Evolutionary conservation across 2,113 vertebrate genomes (phyloP).

Genomic region (Mustelus asterias): DNA sequence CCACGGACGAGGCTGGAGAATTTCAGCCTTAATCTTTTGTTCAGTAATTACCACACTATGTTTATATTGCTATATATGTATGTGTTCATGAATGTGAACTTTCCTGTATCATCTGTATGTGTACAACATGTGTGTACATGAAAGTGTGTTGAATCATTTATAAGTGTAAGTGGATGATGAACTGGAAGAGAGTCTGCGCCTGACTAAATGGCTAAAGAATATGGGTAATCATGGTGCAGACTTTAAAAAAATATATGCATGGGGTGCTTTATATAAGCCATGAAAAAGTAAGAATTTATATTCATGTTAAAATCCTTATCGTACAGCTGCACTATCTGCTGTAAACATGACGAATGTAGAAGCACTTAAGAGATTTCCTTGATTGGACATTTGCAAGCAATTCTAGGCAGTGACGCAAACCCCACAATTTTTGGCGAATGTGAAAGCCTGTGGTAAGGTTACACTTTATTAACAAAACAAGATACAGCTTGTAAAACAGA

Average conservation of each 20-base stretch:
- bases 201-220: not conserved
- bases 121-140: not conserved
- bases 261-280: not conserved
- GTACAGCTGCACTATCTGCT: not conserved
- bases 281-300: not conserved
- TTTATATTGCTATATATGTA: not conserved
- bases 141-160: not conserved
- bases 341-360: not conserved
- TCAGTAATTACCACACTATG: not conserved
- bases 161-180: not conserved
- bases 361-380: not conserved
- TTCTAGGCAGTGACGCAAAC: not conserved
- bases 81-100: not conserved
- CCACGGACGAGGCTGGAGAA: no score
- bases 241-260: not conserved
- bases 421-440: constrained; percentile 29
- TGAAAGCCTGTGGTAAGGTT: constrained; percentile 23
- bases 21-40: not conserved
- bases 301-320: not conserved
- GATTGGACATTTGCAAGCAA: constrained; percentile 33
- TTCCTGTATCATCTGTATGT: not conserved
- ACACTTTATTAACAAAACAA: constrained; percentile 29
- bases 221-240: not conserved
- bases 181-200: not conserved
- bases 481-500: constrained; percentile 35